These are phyloP conservation scores for Blennius ocellaris DNA, from an alignment of 2,113 vertebrate species.

Conservation along the genomic window DNA sequence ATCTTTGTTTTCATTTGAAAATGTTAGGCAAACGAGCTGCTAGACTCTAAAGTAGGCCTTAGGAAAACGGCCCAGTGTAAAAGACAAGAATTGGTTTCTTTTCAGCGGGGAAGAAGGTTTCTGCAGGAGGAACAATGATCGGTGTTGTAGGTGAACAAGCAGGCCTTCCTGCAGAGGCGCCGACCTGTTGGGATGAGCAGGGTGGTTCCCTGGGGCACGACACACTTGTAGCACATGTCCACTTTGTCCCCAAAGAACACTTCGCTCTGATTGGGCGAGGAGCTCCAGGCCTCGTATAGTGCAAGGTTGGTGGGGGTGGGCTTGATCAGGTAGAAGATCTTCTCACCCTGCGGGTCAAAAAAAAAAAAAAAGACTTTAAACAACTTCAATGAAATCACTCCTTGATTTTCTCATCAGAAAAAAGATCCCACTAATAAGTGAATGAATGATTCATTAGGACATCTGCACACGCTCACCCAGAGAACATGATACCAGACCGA, in stretches of 20 bases:
- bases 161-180: conserved; percentile 1
- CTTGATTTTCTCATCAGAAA: background rate
- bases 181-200: conserved; percentile 93
- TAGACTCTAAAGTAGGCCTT: too few species aligned
- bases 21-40: too few species aligned
- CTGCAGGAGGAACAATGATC: too few species aligned
- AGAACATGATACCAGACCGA: conserved; percentile 99
- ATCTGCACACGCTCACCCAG: conserved; percentile 85
- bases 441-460: too few species aligned
- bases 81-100: too few species aligned
- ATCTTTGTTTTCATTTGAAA: too few species aligned
- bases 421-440: too few species aligned
- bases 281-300: conserved; percentile 98
- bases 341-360: conserved; percentile 89
- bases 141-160: too few species aligned
- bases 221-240: conserved; percentile 80
- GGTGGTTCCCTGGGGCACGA: conserved; percentile 93
- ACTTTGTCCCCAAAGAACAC: conserved; percentile 96
- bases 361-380: background rate
- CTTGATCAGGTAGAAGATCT: conserved; percentile 98
- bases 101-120: too few species aligned
- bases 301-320: conserved; percentile 95
- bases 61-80: too few species aligned
- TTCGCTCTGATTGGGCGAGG: conserved; percentile 97
- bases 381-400: too few species aligned